These are phyloP conservation scores for Leucophenga montana DNA, from an alignment of 2,888 invertebrate genomes.

Conservation along the genomic window DNA sequence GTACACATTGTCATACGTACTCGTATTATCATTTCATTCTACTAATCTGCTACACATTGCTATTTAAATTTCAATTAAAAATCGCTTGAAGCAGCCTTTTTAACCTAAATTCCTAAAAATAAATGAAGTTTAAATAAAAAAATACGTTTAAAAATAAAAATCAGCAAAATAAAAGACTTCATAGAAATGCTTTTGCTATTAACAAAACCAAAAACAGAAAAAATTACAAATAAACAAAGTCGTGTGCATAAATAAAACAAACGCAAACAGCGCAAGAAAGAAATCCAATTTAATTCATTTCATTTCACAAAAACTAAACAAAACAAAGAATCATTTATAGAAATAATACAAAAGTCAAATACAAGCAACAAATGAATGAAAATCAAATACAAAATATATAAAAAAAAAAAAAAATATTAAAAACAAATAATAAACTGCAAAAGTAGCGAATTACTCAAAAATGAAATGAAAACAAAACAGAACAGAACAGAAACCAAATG, in stretches of 20 bases:
- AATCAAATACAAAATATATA: background rate
- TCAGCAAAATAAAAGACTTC: background rate
- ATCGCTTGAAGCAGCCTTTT: background rate
- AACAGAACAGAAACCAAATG: background rate
- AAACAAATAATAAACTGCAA: slow-evolving; percentile 21
- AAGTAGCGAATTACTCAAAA: slow-evolving; percentile 18
- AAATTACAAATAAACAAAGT: background rate
- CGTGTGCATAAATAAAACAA: no score
- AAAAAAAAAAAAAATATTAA: background rate
- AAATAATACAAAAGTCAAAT: no score
- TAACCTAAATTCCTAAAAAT: no score
- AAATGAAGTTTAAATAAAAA: background rate
- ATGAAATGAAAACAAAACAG: slow-evolving; percentile 21
- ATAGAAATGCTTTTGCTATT: no score
- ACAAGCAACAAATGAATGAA: slow-evolving; percentile 1
- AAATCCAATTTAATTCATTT: background rate
- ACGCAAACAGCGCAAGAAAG: background rate
- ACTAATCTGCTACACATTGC: no score
- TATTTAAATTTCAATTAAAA: no score
- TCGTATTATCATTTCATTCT: no score
- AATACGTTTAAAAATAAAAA: background rate
- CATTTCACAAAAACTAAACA: background rate
- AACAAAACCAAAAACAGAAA: background rate
- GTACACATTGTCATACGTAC: no score
- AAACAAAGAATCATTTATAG: no score